Evolutionary conservation across 1,140 invertebrate species (phyloP).

Genomic region (Aphelenchoides fujianensis): DNA sequence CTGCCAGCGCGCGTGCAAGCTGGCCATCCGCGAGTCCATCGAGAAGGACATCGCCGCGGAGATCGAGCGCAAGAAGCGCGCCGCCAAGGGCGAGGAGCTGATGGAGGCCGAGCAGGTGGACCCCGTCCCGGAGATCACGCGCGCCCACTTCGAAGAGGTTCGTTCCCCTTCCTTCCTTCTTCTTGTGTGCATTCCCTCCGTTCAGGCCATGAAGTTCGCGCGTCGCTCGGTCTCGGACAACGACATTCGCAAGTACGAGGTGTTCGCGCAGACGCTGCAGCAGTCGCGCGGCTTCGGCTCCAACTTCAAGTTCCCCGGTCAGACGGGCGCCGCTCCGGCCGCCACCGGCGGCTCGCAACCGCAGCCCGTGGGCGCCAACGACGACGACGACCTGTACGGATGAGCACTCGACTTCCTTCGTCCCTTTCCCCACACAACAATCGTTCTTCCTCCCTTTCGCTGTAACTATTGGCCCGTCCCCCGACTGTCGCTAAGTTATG

Average conservation of each 20-base stretch:
- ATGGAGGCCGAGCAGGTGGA: slow-evolving; percentile 73
- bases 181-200: background rate
- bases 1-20: slow-evolving; percentile 98
- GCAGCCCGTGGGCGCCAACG: slow-evolving; percentile 24
- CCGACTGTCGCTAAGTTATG: no score
- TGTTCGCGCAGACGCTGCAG: slow-evolving; percentile 99
- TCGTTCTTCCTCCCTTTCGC: no score
- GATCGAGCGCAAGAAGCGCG: slow-evolving; percentile 76
- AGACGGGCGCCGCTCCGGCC: slow-evolving; percentile 8
- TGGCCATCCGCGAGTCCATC: slow-evolving; percentile 95
- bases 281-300: slow-evolving; percentile 97
- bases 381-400: slow-evolving; percentile 58
- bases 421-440: no score
- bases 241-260: slow-evolving; percentile 99
- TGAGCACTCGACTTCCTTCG: slow-evolving; percentile 30
- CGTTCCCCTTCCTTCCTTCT: slow-evolving; percentile 10
- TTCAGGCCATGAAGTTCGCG: slow-evolving; percentile 94
- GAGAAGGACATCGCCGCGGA: slow-evolving; percentile 89
- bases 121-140: slow-evolving; percentile 64
- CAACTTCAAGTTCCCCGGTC: slow-evolving; percentile 76
- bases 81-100: no score
- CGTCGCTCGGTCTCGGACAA: no score
- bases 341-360: slow-evolving; percentile 21
- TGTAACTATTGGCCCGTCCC: no score
- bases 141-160: no score